Conservation (phyloP, 1,140 invertebrate genomes). For the Brachionus calyciflorus region DNA sequence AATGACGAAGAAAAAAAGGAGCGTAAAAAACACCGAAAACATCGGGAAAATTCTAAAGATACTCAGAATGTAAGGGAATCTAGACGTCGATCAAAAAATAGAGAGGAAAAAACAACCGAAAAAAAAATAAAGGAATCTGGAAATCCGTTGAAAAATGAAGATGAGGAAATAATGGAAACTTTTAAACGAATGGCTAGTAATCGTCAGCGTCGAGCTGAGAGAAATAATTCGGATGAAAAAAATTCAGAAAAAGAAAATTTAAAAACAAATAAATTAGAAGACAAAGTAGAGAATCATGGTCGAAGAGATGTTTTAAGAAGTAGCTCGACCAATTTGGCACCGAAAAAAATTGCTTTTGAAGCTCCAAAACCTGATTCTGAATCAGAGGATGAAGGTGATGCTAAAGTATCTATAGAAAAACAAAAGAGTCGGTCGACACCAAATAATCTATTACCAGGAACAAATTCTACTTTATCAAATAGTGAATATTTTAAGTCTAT, state of each 20-base stretch:
- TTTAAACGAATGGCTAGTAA: constrained; percentile 19
- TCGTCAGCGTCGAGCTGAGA: background rate
- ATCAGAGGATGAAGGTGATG: constrained; percentile 20
- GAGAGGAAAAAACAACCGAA: background rate
- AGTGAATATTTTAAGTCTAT: background rate
- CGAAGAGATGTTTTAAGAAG: background rate
- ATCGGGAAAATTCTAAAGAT: constrained; percentile 2
- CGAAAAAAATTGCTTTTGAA: constrained; percentile 19
- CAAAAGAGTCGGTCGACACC: too few relatives aligned
- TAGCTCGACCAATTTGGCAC: background rate
- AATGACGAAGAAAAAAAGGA: constrained; percentile 8
- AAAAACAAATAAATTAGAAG: background rate
- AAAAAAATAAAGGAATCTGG: background rate
- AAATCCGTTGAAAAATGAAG: background rate
- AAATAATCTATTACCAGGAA: background rate
- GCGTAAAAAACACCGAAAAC: background rate
- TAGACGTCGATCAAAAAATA: background rate
- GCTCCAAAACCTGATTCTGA: constrained; percentile 22
- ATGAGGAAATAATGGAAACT: constrained; percentile 12
- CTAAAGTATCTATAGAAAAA: constrained; percentile 23
- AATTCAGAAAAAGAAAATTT: background rate
- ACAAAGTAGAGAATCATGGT: background rate
- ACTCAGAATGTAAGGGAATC: background rate
- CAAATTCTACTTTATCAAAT: background rate
- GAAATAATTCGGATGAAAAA: background rate